Percentiles rank a stretch among this genome's conserved stretches.
Conservation (phyloP, 2,113 vertebrate genomes). For the Xenus cinereus region DNA sequence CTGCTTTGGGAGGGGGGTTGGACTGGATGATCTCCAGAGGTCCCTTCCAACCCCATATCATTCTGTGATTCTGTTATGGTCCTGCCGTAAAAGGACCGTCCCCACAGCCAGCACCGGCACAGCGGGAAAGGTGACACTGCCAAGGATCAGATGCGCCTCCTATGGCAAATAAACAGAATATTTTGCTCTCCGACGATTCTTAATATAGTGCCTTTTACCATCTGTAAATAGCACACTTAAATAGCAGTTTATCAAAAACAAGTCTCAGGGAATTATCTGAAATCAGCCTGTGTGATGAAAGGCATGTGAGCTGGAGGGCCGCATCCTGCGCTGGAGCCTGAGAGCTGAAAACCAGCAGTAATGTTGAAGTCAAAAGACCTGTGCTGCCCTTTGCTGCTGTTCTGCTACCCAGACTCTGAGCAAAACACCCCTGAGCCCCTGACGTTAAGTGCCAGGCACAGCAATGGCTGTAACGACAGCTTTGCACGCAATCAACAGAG, state of each 20-base stretch:
- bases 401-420: background rate
- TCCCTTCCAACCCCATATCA: no score
- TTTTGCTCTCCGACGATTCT: background rate
- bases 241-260: background rate
- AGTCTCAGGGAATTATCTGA: background rate
- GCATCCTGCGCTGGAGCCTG: fast-evolving
- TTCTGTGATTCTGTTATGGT: no score
- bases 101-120: fast-evolving
- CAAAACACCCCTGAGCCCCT: background rate
- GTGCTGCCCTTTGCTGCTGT: background rate
- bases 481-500: background rate
- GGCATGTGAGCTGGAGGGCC: background rate
- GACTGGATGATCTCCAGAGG: no score
- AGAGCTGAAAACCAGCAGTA: background rate
- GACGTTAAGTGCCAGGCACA: background rate
- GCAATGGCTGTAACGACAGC: background rate
- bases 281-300: background rate
- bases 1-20: no score
- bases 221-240: background rate
- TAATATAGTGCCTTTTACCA: background rate
- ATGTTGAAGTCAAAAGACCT: background rate
- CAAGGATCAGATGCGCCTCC: background rate
- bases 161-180: background rate
- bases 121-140: fast-evolving
- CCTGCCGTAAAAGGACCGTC: background rate